Conservation (phyloP, 2,113 vertebrate genomes). For the Chelonoidis abingdonii region DNA sequence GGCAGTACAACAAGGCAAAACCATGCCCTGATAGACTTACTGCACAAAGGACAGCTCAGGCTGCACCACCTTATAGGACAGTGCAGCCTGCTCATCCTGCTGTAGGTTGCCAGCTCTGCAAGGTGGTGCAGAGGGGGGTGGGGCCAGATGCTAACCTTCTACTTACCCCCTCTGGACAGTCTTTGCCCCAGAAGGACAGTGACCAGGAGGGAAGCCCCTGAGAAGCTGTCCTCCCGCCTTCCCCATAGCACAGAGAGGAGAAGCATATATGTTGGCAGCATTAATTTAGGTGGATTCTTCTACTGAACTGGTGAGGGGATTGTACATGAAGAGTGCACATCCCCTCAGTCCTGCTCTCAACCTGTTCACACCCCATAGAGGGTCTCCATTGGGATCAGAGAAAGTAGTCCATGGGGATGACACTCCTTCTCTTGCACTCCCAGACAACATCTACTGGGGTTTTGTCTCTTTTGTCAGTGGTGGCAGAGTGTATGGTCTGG, state of each 20-base stretch:
- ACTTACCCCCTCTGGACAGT: background rate
- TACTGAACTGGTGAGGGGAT: background rate
- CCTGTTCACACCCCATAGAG: accelerated
- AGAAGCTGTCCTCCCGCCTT: too few relatives aligned
- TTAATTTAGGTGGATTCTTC: background rate
- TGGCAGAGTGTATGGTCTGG: background rate
- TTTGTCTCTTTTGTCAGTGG: background rate
- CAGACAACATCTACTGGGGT: background rate
- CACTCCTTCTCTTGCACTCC: background rate
- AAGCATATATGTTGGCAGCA: background rate
- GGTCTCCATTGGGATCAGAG: background rate
- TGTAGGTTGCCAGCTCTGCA: too few relatives aligned
- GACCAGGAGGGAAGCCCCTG: too few relatives aligned
- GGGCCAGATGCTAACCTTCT: background rate
- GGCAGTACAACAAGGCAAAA: background rate
- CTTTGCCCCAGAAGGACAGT: too few relatives aligned
- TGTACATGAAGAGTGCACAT: background rate
- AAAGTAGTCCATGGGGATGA: background rate
- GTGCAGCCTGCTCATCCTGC: background rate
- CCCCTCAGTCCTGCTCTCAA: background rate
- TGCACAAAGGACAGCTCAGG: background rate
- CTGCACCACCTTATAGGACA: too few relatives aligned
- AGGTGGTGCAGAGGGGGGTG: too few relatives aligned
- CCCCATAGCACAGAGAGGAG: too few relatives aligned
- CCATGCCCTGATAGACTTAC: too few relatives aligned